Percentiles rank a stretch among this genome's conserved stretches.
These are phyloP conservation scores for Ageneiosus marmoratus DNA, from an alignment of 2,113 vertebrate species.

Conservation along the genomic window DNA sequence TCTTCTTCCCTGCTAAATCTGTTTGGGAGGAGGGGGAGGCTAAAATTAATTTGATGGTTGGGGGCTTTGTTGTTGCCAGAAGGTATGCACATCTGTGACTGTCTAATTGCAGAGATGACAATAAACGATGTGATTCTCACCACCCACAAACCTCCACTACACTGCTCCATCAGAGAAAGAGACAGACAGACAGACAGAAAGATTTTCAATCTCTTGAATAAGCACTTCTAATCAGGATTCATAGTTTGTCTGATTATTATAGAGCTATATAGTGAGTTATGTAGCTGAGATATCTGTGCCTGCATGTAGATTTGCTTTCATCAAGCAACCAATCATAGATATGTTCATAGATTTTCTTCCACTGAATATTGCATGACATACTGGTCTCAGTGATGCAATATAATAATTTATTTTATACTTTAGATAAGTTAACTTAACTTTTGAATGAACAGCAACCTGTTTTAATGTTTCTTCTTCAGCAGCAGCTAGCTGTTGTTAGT, in stretches of 20 bases:
- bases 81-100: conserved; percentile 72
- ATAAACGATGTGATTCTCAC: conserved; percentile 70
- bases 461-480: neutral
- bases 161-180: conserved; percentile 17
- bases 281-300: neutral
- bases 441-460: neutral
- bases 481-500: neutral
- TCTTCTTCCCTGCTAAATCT: conserved; percentile 56
- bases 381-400: neutral
- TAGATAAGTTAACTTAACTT: neutral
- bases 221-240: conserved; percentile 6
- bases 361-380: neutral
- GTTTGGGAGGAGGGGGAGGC: conserved; percentile 34
- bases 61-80: conserved; percentile 67
- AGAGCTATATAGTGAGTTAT: neutral
- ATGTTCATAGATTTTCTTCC: neutral
- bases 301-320: neutral
- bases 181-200: neutral
- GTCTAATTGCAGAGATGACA: conserved; percentile 76
- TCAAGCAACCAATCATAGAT: neutral
- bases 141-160: conserved; percentile 34
- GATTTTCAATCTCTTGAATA: neutral
- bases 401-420: neutral
- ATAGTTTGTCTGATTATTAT: neutral
- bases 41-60: conserved; percentile 63